These are phyloP conservation scores for Caenorhabditis tropicalis DNA, from an alignment of 1,140 invertebrate species.

Conservation along the genomic window DNA sequence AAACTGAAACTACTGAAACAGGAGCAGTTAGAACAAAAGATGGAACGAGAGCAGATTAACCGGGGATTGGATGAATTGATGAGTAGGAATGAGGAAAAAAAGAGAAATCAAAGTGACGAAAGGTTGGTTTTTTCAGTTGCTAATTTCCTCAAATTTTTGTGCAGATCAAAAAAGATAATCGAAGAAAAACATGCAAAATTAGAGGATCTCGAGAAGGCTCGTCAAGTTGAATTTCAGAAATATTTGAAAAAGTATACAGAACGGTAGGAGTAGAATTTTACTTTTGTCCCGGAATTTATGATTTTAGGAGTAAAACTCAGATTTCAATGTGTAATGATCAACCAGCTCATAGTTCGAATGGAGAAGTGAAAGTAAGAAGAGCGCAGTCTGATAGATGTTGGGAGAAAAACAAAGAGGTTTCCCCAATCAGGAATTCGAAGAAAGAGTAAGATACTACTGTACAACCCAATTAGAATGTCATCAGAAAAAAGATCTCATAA, in stretches of 20 bases:
- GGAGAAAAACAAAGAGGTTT: neutral
- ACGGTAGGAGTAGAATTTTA: conserved; percentile 56
- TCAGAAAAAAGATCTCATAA: too few relatives aligned
- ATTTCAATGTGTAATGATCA: neutral
- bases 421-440: too few relatives aligned
- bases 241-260: conserved; percentile 59
- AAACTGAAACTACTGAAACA: neutral
- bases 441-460: too few relatives aligned
- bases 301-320: neutral
- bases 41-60: neutral
- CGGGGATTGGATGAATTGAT: neutral
- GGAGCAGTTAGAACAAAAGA: neutral
- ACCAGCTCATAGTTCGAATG: neutral
- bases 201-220: conserved; percentile 69
- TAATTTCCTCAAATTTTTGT: neutral
- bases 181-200: conserved; percentile 61
- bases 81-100: neutral
- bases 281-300: neutral
- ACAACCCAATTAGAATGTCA: too few relatives aligned
- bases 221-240: conserved; percentile 63
- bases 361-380: neutral
- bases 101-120: neutral
- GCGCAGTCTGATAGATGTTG: neutral
- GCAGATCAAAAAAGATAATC: neutral
- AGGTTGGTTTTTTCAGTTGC: neutral